phyloP scores from a whole-genome alignment of 2,888 invertebrate species.

The Tinea pellionella region DNA sequence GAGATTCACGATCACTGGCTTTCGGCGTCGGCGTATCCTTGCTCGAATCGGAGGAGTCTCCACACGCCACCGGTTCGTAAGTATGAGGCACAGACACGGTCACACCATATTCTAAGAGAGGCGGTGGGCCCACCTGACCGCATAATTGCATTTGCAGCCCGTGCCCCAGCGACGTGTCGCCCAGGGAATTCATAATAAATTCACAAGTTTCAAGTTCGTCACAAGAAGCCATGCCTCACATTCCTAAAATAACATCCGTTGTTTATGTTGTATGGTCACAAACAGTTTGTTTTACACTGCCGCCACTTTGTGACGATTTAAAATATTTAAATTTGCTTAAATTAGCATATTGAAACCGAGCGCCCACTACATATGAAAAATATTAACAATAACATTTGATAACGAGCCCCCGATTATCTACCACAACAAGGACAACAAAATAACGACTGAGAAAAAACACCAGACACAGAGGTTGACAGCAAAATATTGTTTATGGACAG shows the following conservation, averaged over 20 bases:
- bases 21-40: slow-evolving; percentile 50
- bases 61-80: slow-evolving; percentile 36
- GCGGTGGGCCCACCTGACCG: slow-evolving; percentile 25
- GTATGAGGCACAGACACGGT: slow-evolving; percentile 33
- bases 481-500: not conserved
- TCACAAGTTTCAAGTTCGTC: slow-evolving; percentile 10
- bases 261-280: slow-evolving; percentile 3
- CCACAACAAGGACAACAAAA: not conserved
- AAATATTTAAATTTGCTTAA: not conserved
- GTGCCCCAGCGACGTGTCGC: not conserved
- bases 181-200: slow-evolving; percentile 9
- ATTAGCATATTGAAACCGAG: not conserved
- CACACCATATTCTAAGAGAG: slow-evolving; percentile 32
- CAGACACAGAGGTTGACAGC: not conserved
- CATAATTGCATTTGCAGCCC: slow-evolving; percentile 25
- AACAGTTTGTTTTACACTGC: not conserved
- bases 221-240: slow-evolving; percentile 11
- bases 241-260: slow-evolving; percentile 9
- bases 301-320: not conserved
- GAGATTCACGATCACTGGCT: slow-evolving; percentile 81
- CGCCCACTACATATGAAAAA: not conserved
- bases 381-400: not conserved
- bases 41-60: slow-evolving; percentile 49
- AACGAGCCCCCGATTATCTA: not conserved
- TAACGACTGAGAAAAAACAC: not conserved